A percentile compares a stretch with the other conserved stretches of the same genome.
Evolutionary conservation across 2,888 invertebrate genomes (phyloP).

Genomic region (Trichopria drosophilae): DNA sequence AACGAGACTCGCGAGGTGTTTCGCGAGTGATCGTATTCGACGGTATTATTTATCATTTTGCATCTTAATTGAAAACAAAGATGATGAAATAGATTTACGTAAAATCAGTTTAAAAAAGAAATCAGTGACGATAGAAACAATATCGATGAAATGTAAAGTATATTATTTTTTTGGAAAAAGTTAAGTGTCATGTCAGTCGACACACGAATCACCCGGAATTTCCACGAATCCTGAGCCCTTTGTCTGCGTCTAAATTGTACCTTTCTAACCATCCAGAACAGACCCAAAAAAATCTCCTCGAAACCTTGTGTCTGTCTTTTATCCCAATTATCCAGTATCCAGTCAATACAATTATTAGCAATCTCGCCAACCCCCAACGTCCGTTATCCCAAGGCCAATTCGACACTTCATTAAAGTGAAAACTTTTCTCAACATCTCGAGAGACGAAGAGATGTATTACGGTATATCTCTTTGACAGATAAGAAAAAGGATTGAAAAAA

Average conservation of each 20-base stretch:
- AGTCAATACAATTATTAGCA: conserved; percentile 42
- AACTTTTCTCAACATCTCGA: conserved; percentile 34
- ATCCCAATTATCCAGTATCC: conserved; percentile 33
- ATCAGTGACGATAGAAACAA: too few species aligned
- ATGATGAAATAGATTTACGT: too few species aligned
- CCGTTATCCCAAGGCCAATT: conserved; percentile 29
- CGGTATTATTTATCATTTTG: too few species aligned
- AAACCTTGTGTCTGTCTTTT: conserved; percentile 36
- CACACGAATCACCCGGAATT: conserved; percentile 30
- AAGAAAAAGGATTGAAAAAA: conserved; percentile 15
- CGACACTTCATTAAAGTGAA: conserved; percentile 34
- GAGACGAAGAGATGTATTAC: conserved; percentile 26
- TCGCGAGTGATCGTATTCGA: too few species aligned
- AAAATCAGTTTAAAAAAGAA: too few species aligned
- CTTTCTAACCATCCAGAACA: conserved; percentile 33
- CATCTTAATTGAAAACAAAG: too few species aligned
- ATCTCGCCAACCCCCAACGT: conserved; percentile 24
- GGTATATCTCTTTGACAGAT: conserved; percentile 35
- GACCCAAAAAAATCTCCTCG: conserved; percentile 13
- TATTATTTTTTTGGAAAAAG: too few species aligned
- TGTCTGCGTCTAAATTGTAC: conserved; percentile 57
- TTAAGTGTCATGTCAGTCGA: conserved; percentile 29
- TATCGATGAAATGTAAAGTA: too few species aligned
- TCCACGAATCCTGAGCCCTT: conserved; percentile 46
- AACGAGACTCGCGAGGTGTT: too few species aligned